Percentiles rank a stretch among this genome's conserved stretches.
phyloP scores from a whole-genome alignment of 2,797 vertebrate genomes.

The Eidolon dupreanum region DNA sequence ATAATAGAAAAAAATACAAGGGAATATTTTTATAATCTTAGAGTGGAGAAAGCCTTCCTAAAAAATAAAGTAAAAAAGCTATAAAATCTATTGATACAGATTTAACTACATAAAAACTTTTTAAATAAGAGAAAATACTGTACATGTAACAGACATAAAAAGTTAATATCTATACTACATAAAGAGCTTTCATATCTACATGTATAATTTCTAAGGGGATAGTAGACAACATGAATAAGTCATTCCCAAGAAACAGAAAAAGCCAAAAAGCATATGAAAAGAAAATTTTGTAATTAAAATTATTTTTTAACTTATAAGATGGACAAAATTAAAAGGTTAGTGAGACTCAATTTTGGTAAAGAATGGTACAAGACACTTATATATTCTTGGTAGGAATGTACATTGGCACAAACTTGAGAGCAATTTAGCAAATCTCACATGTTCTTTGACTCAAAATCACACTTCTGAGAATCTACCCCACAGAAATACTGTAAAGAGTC shows the following conservation, averaged over 20 bases:
- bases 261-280: neutral
- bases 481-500: neutral
- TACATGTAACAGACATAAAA: neutral
- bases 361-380: neutral
- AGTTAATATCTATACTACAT: neutral
- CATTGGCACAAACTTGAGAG: neutral
- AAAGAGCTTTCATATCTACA: neutral
- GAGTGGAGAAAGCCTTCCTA: neutral
- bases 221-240: neutral
- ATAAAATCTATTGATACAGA: neutral
- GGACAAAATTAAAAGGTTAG: neutral
- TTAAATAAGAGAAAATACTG: neutral
- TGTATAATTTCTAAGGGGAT: neutral
- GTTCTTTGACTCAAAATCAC: slow-evolving; percentile 62
- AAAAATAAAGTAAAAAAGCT: slow-evolving; percentile 14
- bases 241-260: neutral
- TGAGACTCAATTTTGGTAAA: neutral
- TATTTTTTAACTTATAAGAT: neutral
- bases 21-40: slow-evolving; percentile 12
- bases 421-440: neutral
- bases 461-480: neutral
- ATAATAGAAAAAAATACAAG: neutral
- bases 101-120: neutral
- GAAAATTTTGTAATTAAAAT: neutral
- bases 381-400: neutral